A percentile compares a stretch with the other conserved stretches of the same genome.
Evolutionary conservation across 37 sponge, comb jelly and placozoan species (phyloP).

Genomic region (Aphrocallistes beatrix): DNA sequence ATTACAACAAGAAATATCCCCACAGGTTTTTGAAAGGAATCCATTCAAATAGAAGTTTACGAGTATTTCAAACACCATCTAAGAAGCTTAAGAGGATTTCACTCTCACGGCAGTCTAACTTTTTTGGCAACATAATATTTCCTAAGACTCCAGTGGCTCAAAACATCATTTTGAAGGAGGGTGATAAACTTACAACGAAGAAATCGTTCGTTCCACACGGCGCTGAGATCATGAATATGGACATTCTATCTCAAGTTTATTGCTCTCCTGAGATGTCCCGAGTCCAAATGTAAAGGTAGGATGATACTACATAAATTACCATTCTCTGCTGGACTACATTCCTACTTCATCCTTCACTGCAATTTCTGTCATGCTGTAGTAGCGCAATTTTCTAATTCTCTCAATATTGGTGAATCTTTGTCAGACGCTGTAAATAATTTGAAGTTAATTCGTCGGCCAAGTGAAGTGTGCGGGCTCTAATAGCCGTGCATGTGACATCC

Average conservation of each 20-base stretch:
- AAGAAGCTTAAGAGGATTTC: not conserved
- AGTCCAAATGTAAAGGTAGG: not conserved
- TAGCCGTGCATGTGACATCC: not conserved
- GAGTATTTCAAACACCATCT: not conserved
- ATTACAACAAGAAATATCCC: no score
- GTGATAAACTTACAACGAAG: not conserved
- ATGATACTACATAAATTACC: not conserved
- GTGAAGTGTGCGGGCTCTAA: not conserved
- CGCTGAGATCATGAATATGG: not conserved
- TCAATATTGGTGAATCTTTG: not conserved
- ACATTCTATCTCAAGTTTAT: not conserved
- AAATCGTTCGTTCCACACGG: not conserved
- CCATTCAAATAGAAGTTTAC: no score
- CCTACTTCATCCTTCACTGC: not conserved
- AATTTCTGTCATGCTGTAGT: not conserved
- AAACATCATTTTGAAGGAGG: not conserved
- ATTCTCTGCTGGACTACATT: not conserved
- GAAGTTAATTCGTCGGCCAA: not conserved
- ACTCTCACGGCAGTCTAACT: not conserved
- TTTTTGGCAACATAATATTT: not conserved
- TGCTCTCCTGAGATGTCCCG: not conserved
- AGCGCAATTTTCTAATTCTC: not conserved
- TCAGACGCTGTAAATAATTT: not conserved
- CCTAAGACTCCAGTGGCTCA: not conserved
- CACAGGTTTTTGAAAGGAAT: no score